These are phyloP conservation scores for Thereuonema tuberculata DNA, from an alignment of 1,140 invertebrate species.

Conservation along the genomic window DNA sequence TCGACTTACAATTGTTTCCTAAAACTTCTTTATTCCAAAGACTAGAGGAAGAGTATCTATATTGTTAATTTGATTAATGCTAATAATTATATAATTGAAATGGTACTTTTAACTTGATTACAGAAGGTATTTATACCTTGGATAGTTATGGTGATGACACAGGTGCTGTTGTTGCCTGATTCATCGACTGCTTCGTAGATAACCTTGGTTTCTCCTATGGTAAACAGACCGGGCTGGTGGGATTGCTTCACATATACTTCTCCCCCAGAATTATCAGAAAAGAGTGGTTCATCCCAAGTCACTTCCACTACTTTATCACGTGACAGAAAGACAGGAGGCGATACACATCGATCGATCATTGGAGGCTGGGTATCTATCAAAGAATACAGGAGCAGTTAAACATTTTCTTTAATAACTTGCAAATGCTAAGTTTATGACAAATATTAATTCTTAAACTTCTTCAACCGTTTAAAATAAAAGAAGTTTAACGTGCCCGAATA, in stretches of 20 bases:
- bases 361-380: conserved; percentile 44
- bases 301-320: conserved; percentile 33
- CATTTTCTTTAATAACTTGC: neutral
- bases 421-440: no score
- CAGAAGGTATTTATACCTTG: no score
- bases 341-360: conserved; percentile 44
- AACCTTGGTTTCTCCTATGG: conserved; percentile 41
- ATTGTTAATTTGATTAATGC: conserved; percentile 14
- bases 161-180: conserved; percentile 43
- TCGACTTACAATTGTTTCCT: no score
- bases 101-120: no score
- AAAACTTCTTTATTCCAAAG: neutral
- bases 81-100: no score
- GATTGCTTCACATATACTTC: conserved; percentile 32
- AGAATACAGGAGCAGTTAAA: neutral
- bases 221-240: conserved; percentile 38
- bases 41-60: no score
- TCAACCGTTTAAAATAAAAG: no score
- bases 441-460: no score
- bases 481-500: no score
- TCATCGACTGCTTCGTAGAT: conserved; percentile 44
- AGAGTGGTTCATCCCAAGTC: conserved; percentile 48
- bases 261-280: conserved; percentile 50
- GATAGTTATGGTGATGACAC: conserved; percentile 45
- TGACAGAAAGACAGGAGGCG: conserved; percentile 40